Evolutionary conservation across 2,797 vertebrate genomes (phyloP).

Genomic region (Enteromius afrohamiltoni): DNA sequence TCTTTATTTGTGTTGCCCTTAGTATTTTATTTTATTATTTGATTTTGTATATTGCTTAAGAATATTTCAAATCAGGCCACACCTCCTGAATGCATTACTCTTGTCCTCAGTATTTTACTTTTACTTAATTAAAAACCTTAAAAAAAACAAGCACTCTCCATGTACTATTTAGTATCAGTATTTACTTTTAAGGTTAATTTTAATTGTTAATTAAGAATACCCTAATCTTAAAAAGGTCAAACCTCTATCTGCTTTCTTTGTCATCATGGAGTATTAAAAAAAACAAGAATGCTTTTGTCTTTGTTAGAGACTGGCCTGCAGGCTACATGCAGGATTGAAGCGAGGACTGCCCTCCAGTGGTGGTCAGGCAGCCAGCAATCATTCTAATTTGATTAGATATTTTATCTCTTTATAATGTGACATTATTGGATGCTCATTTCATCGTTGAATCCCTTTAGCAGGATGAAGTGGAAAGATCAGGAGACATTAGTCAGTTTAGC

Average conservation of each 20-base stretch:
- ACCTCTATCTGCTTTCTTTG: background rate
- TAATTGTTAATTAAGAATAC: background rate
- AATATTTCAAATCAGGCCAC: background rate
- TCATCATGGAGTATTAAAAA: slow-evolving; percentile 25
- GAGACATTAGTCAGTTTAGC: slow-evolving; percentile 18
- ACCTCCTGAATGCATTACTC: background rate
- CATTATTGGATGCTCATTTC: background rate
- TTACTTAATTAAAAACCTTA: background rate
- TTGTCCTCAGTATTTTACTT: background rate
- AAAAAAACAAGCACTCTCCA: background rate
- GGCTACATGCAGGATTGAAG: slow-evolving; percentile 21
- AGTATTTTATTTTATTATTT: background rate
- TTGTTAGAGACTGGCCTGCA: slow-evolving; percentile 20
- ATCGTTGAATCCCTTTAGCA: background rate
- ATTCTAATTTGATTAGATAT: background rate
- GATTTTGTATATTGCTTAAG: background rate
- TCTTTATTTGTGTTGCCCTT: background rate
- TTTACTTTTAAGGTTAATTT: background rate
- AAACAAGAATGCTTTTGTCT: slow-evolving; percentile 33
- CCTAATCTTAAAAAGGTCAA: background rate
- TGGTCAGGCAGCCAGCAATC: background rate
- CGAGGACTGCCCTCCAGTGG: slow-evolving; percentile 59
- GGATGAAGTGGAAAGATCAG: background rate
- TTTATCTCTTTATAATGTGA: background rate
- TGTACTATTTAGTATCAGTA: background rate